phyloP scores from a whole-genome alignment of 2,113 vertebrate genomes.

The Pycnonotus jocosus region DNA sequence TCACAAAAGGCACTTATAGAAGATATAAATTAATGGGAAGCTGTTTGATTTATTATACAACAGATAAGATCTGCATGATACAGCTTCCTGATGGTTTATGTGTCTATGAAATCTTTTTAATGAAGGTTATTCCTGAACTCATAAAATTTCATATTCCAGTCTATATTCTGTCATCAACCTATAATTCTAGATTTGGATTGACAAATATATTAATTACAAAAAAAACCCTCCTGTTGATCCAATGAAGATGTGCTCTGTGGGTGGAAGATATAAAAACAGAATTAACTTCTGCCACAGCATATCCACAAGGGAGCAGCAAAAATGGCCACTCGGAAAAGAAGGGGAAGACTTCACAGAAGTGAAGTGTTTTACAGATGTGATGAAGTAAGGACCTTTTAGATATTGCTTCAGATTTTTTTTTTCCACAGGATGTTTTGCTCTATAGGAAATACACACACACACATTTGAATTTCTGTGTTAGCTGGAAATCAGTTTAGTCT shows the following conservation, averaged over 20 bases:
- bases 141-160: neutral
- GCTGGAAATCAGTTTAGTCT: neutral
- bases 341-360: neutral
- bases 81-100: constrained; percentile 2
- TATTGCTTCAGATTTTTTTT: neutral
- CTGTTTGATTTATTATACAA: constrained; percentile 51
- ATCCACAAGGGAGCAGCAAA: neutral
- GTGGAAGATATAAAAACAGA: neutral
- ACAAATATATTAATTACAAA: constrained; percentile 30
- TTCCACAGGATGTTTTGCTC: neutral
- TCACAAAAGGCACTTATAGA: neutral
- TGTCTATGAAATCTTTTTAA: neutral
- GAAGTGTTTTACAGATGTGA: neutral
- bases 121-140: constrained; percentile 35
- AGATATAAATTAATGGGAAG: neutral
- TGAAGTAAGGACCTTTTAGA: neutral
- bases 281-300: neutral
- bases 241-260: neutral
- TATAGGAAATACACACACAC: neutral
- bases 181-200: neutral
- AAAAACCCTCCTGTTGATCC: neutral
- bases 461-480: neutral
- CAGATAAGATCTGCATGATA: constrained; percentile 9
- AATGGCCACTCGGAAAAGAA: neutral
- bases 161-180: neutral